Evolutionary conservation across 2,888 invertebrate genomes (phyloP).

Genomic region (Idaea straminata): DNA sequence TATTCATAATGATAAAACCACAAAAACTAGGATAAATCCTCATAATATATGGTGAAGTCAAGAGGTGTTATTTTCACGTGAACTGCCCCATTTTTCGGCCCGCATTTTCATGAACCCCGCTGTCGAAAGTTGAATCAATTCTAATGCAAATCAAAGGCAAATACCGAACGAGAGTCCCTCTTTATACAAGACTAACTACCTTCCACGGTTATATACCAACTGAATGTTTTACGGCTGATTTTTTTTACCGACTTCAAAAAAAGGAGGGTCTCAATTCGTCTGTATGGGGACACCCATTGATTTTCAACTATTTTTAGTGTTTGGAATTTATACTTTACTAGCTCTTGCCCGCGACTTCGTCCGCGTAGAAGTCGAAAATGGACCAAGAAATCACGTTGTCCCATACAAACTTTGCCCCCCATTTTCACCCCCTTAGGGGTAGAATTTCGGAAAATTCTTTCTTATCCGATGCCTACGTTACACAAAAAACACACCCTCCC

Average conservation of each 20-base stretch:
- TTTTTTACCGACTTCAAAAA: not conserved
- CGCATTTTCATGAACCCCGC: slow-evolving; percentile 29
- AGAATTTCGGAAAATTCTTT: too few relatives aligned
- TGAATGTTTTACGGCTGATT: not conserved
- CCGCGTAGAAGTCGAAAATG: too few relatives aligned
- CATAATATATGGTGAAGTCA: slow-evolving; percentile 1
- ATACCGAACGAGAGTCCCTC: slow-evolving; percentile 39
- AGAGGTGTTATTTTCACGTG: slow-evolving; percentile 13
- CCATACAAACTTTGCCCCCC: too few relatives aligned
- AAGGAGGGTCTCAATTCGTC: too few relatives aligned
- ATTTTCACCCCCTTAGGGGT: too few relatives aligned
- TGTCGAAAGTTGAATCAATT: slow-evolving; percentile 24
- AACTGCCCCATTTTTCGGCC: slow-evolving; percentile 22
- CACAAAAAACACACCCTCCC: too few relatives aligned
- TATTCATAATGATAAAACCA: not conserved
- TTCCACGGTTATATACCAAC: not conserved
- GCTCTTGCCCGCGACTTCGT: too few relatives aligned
- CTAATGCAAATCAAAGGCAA: slow-evolving; percentile 54
- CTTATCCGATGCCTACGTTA: too few relatives aligned
- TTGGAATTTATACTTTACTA: too few relatives aligned
- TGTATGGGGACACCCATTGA: too few relatives aligned
- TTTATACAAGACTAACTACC: slow-evolving; percentile 36
- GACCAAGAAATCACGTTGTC: too few relatives aligned
- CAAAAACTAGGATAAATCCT: not conserved
- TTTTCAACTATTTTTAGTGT: too few relatives aligned